These are phyloP conservation scores for Charaxes varanes DNA, from an alignment of 1,140 invertebrate species.

Conservation along the genomic window DNA sequence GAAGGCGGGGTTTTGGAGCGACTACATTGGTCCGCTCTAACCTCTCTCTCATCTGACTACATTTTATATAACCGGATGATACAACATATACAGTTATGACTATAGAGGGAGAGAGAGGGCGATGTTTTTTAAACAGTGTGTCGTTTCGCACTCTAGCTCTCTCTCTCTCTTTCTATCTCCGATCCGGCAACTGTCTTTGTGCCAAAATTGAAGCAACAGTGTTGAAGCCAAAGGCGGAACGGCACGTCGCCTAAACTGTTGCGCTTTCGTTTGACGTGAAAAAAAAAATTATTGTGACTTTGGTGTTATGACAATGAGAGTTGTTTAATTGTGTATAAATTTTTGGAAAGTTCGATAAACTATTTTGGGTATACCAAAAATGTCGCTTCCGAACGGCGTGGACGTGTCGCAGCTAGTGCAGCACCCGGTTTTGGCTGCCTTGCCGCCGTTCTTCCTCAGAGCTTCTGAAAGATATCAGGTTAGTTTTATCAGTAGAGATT, in stretches of 20 bases:
- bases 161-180: conserved; percentile 33
- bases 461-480: conserved; percentile 93
- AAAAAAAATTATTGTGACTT: conserved; percentile 4
- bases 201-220: conserved; percentile 57
- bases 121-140: conserved; percentile 55
- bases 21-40: conserved; percentile 33
- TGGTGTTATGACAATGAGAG: conserved; percentile 18
- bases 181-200: conserved; percentile 45
- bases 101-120: conserved; percentile 44
- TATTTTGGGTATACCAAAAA: conserved; percentile 53
- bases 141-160: conserved; percentile 49
- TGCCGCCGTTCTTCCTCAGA: conserved; percentile 89
- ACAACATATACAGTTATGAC: conserved; percentile 69
- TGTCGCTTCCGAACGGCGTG: conserved; percentile 86
- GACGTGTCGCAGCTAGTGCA: conserved; percentile 89
- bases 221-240: conserved; percentile 38
- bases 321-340: conserved; percentile 11
- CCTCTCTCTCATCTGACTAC: conserved; percentile 56
- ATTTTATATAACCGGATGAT: conserved; percentile 72
- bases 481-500: no score
- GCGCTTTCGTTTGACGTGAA: conserved; percentile 16
- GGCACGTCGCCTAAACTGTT: conserved; percentile 28
- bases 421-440: conserved; percentile 86
- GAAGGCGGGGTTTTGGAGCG: conserved; percentile 36
- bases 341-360: conserved; percentile 7